phyloP scores from a whole-genome alignment of 53 echinoderm and acorn worm genomes.

The Arbacia lixula region DNA sequence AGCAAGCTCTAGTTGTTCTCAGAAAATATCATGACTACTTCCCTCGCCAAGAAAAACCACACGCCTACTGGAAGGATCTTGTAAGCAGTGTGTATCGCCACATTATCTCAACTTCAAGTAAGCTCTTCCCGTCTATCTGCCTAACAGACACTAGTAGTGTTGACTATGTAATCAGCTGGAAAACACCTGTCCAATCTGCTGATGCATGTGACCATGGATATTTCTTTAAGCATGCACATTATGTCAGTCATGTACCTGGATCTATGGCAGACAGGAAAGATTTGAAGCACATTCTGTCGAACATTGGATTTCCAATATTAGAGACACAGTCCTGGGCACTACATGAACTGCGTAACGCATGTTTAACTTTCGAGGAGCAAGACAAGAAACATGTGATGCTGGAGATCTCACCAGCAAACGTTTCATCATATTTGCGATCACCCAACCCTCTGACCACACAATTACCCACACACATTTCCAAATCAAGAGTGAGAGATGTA shows the following conservation, averaged over 20 bases:
- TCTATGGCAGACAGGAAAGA: no score
- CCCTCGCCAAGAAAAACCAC: neutral
- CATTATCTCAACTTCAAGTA: neutral
- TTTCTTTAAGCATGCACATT: neutral
- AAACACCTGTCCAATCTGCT: neutral
- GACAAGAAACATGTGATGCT: constrained; percentile 5
- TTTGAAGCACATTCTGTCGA: no score
- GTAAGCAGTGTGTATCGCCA: neutral
- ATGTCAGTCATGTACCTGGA: no score
- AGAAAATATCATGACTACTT: constrained; percentile 17
- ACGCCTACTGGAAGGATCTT: constrained; percentile 9
- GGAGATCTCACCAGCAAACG: neutral
- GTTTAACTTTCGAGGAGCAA: no score
- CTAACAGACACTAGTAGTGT: neutral
- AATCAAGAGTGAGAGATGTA: neutral
- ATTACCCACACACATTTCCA: neutral
- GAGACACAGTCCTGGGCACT: no score
- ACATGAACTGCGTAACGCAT: no score
- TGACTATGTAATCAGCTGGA: neutral
- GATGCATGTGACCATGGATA: neutral
- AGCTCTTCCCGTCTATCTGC: neutral
- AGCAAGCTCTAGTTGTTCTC: neutral
- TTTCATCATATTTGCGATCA: neutral
- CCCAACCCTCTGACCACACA: constrained; percentile 9
- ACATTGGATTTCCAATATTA: no score